Evolutionary conservation across 2,888 invertebrate genomes (phyloP).

Genomic region (Scaptomyza caliginosa): DNA sequence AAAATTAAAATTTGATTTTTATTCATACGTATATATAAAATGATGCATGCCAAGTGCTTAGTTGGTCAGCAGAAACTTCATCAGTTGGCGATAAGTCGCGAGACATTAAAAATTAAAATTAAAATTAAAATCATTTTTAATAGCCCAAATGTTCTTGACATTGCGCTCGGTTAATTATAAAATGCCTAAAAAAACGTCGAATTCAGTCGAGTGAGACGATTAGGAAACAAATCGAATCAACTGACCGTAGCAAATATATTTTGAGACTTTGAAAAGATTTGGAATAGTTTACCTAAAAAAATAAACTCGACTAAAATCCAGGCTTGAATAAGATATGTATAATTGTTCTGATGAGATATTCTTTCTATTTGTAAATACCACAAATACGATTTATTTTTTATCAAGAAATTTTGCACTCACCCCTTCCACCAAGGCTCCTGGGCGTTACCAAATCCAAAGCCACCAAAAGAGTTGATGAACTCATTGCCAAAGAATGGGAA

Average conservation of each 20-base stretch:
- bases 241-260: conserved; percentile 47
- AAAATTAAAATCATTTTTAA: conserved; percentile 54
- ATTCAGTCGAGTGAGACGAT: conserved; percentile 62
- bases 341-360: no score
- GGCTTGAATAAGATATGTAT: no score
- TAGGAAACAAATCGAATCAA: conserved; percentile 48
- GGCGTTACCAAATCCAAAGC: conserved; percentile 79
- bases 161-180: conserved; percentile 55
- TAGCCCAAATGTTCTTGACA: conserved; percentile 63
- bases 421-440: conserved; percentile 83
- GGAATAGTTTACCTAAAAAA: neutral
- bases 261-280: neutral
- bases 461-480: conserved; percentile 82
- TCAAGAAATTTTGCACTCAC: conserved; percentile 73
- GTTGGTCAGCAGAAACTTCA: conserved; percentile 15
- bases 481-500: conserved; percentile 83
- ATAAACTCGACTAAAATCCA: no score
- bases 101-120: conserved; percentile 37
- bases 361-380: no score
- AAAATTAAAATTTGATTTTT: conserved; percentile 25
- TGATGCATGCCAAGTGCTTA: conserved; percentile 29
- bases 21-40: conserved; percentile 12
- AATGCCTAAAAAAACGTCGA: conserved; percentile 62
- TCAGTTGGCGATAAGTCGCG: conserved; percentile 43
- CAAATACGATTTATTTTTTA: no score